Conservation (phyloP, 2,797 vertebrate genomes). For the Molothrus ater region DNA sequence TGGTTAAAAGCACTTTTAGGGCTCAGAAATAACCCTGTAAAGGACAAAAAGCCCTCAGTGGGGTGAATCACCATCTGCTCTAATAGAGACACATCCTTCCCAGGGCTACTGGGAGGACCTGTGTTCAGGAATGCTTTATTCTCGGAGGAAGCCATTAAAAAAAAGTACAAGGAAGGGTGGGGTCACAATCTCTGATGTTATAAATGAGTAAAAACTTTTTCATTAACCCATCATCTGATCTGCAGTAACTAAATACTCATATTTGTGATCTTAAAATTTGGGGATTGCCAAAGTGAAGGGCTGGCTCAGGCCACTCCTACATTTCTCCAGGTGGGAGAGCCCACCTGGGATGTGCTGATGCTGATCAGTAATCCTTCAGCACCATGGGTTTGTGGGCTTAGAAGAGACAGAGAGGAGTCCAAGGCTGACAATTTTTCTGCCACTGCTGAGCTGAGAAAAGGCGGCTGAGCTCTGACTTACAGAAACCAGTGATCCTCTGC, state of each 20-base stretch:
- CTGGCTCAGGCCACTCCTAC: not conserved
- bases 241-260: not conserved
- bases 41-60: not conserved
- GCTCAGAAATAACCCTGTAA: not conserved
- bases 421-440: not conserved
- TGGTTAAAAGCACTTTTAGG: slow-evolving; percentile 8
- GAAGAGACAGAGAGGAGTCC: not conserved
- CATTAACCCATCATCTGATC: not conserved
- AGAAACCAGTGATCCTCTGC: not conserved
- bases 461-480: not conserved
- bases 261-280: not conserved
- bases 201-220: not conserved
- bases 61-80: slow-evolving; percentile 24
- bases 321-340: not conserved
- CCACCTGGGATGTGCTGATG: not conserved
- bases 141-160: slow-evolving; percentile 2
- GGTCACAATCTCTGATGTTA: not conserved
- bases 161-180: not conserved
- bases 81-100: slow-evolving; percentile 2
- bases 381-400: not conserved
- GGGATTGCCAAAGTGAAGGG: not conserved
- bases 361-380: not conserved
- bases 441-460: not conserved
- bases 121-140: slow-evolving; percentile 37
- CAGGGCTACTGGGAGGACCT: slow-evolving; percentile 8